Base-by-base conservation (phyloP, 2,888 invertebrate species). In the Mesorhabditis spiculigera region DNA sequence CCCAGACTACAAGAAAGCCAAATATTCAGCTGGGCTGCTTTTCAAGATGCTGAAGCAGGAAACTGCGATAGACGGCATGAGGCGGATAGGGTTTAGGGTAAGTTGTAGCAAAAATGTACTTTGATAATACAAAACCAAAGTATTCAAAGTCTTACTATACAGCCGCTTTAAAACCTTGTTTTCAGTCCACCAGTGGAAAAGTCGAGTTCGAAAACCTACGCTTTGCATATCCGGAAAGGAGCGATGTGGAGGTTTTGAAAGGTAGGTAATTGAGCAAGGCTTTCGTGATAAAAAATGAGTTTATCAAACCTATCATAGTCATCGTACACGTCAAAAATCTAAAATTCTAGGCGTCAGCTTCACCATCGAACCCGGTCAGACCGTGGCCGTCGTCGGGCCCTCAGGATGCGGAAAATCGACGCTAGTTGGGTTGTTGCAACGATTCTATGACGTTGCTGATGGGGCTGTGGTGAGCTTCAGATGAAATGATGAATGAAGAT, bases 371-470 rank as follows among this genome's bases (percentile, higher is more conserved):
- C 75, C 75, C 0, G 76, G 76, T 64, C 72, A 77, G 58, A 76
- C 78, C 4, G 44, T 78, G 45, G 78, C 78, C 5, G 65, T 78
- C 4, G 87, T 78, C n/a, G 75, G 87, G 4, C 86, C 87, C 6
- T 85, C 86, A 67, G 88, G 88, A n/a, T 87, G 87, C 28, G 88
- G 88, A 28, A 88, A 88, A 77, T 83, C 83, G 10, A 86, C 87
- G 1, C 86, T 86, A 68, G 85, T 88, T 16, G 82, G 83, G 43
- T 79, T 88, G 4, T 86, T 94, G 1, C 91, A 93, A 87, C 88
- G 94, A 71, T 94, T 93, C 86, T 94, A 94, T 85, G 93, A 93
- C 85, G 91, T 91, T 0, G 86, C 88, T 6, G 86, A 86, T 3
- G 93, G 93, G 10, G 84, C 88, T 50, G 90, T 93, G 73, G 89